Conservation (phyloP, 1,140 invertebrate species). For the Marisa cornuarietis region DNA sequence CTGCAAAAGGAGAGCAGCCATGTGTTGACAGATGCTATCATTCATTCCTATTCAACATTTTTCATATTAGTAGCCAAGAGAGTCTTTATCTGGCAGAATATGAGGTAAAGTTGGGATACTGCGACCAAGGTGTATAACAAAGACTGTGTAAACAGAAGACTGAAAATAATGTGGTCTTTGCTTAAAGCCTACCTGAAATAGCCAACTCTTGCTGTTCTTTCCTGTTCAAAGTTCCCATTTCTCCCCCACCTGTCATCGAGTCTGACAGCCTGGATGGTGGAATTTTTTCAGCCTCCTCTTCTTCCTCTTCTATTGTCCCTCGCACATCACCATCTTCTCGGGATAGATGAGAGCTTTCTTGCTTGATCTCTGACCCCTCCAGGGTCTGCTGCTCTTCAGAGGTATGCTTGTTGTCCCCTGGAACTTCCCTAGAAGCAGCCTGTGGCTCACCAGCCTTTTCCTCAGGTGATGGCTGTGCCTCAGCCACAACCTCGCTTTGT, state of each 20-base stretch:
- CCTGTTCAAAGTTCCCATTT: neutral
- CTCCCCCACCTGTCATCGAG: constrained; percentile 17
- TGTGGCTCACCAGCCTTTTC: constrained; percentile 24
- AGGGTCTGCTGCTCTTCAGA: constrained; percentile 4
- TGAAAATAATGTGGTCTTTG: too few species aligned
- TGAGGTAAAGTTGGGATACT: too few species aligned
- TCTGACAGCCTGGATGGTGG: constrained; percentile 4
- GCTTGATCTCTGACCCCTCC: neutral
- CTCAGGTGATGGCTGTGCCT: neutral
- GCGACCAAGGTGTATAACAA: too few species aligned
- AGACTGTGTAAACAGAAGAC: too few species aligned
- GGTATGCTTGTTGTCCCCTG: neutral
- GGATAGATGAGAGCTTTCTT: neutral
- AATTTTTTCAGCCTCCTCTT: constrained; percentile 3
- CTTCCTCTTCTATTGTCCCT: neutral
- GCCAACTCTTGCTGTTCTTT: constrained; percentile 23
- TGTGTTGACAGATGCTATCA: too few species aligned
- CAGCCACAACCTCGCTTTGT: constrained; percentile 21
- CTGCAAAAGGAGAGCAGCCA: too few species aligned
- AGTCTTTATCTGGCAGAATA: too few species aligned
- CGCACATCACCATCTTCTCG: neutral
- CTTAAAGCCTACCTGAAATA: neutral
- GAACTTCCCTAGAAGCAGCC: neutral
- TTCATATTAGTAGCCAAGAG: too few species aligned
- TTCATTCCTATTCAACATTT: too few species aligned